Evolutionary conservation across 1,140 invertebrate genomes (phyloP).

Genomic region (Zelostemma sp.): DNA sequence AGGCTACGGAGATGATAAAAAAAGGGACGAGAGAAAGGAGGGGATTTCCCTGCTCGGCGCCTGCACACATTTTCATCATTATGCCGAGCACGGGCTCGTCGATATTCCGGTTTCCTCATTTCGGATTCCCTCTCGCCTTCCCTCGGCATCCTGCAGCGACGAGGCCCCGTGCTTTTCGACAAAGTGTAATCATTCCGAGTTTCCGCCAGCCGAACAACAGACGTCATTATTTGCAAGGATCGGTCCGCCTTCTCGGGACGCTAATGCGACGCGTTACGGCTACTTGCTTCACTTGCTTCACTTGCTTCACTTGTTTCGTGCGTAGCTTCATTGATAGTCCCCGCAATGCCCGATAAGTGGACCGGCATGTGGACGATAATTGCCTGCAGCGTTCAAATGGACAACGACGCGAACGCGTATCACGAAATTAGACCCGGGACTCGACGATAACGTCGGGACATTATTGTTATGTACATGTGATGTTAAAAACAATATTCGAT

Average conservation of each 20-base stretch:
- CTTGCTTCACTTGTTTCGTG: not conserved
- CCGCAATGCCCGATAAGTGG: not conserved
- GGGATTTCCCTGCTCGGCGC: not conserved
- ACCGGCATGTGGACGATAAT: not conserved
- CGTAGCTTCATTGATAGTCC: not conserved
- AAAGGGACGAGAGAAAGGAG: not conserved
- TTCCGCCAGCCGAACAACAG: slow-evolving; percentile 40
- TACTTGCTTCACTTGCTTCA: no score
- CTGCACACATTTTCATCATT: slow-evolving; percentile 45
- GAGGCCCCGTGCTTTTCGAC: slow-evolving; percentile 29
- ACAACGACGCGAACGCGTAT: not conserved
- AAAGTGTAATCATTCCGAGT: slow-evolving; percentile 37
- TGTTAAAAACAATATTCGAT: not conserved
- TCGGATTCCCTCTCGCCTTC: slow-evolving; percentile 25
- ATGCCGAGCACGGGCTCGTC: slow-evolving; percentile 46
- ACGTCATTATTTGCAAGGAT: slow-evolving; percentile 36
- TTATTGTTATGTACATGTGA: not conserved
- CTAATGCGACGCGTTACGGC: not conserved
- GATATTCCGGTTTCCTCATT: slow-evolving; percentile 51
- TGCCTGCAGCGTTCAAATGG: not conserved
- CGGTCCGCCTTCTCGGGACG: slow-evolving; percentile 15
- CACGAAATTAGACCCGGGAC: not conserved
- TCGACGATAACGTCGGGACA: not conserved
- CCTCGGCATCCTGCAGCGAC: slow-evolving; percentile 23
- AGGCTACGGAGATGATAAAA: no score